These are phyloP conservation scores for Champsocephalus gunnari DNA, from an alignment of 2,797 vertebrate genomes.

Conservation along the genomic window DNA sequence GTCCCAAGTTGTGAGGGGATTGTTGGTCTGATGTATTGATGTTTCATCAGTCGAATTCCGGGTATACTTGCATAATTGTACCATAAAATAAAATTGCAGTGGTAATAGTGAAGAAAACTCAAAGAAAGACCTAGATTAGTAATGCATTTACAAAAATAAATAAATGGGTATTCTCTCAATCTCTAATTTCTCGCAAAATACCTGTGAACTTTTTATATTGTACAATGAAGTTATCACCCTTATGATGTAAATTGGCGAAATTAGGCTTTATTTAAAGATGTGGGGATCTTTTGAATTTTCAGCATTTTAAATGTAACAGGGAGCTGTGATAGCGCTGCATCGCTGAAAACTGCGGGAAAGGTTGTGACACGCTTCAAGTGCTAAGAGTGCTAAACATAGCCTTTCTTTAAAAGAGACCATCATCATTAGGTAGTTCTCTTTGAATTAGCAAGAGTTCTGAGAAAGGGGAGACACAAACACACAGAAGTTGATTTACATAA, in stretches of 20 bases:
- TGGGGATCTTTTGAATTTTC: background rate
- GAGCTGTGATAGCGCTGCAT: constrained; percentile 20
- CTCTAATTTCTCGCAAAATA: too few species aligned
- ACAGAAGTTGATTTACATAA: constrained; percentile 22
- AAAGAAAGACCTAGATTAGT: too few species aligned
- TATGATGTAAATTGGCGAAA: background rate
- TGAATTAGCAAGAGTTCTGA: constrained; percentile 42
- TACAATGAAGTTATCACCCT: background rate
- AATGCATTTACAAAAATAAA: too few species aligned
- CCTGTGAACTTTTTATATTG: background rate
- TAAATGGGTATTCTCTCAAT: too few species aligned
- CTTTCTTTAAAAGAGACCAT: constrained; percentile 33
- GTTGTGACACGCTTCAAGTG: constrained; percentile 20
- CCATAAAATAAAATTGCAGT: too few species aligned
- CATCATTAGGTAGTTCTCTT: constrained; percentile 50
- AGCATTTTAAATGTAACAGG: background rate
- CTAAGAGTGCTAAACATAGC: constrained; percentile 39
- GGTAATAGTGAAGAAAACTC: too few species aligned
- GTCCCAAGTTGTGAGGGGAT: background rate
- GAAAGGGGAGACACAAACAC: background rate
- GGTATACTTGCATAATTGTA: too few species aligned
- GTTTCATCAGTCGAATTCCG: too few species aligned
- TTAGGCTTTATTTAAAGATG: background rate
- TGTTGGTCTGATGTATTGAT: too few species aligned
- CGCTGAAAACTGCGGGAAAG: constrained; percentile 18